Evolutionary conservation across 37 sponge, comb jelly and placozoan species (phyloP), one percentile per base, ranked within the genome.

Genomic region (Agelas oroides): DNA sequence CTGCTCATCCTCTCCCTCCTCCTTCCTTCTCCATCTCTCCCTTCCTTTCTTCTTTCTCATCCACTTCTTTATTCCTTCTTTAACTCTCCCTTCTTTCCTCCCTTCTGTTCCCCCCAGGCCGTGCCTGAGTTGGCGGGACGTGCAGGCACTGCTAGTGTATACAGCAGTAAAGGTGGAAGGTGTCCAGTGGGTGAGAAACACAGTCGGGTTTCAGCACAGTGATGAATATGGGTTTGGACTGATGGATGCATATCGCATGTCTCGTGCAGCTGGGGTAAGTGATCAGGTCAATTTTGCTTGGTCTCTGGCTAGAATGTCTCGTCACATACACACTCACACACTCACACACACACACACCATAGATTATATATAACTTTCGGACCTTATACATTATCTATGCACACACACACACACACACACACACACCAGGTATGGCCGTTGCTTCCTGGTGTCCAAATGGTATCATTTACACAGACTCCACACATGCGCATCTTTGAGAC

Each of bases 41-140:
- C 24, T 28, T 1, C 31, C 15, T n/a, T 23, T 2, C 15, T 12
- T 2, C 21, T 31, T 17, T 28, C 58, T 24, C 15, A 5, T 36
- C 58, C 15, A 95, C 96, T 27, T 92, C 93, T 93, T 12, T 76
- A 90, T 80, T 93, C 96, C 15, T 93, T 93, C 36, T 87, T 95
- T 73, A 92, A 92, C 1, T 83, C 95, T 1, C 46, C 3, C 8
- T 8, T 8, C 46, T 46, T 8, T 12, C 46, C 46, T 8, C 8
- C 8, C 46, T 8, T 46, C 46, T 46, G 3, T 46, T 8, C 46
- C 46, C 8, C 53, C 27, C 73, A 95, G 96, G 64, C 85, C 81
- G 6, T 91, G 92, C 31, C 80, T 93, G 40, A 84, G 92, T 17
- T 93, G 94, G 97, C 58, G 94, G 32, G 97, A 96, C 67, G 88